phyloP scores from a whole-genome alignment of 2,113 vertebrate species.

The Aplodontia rufa region DNA sequence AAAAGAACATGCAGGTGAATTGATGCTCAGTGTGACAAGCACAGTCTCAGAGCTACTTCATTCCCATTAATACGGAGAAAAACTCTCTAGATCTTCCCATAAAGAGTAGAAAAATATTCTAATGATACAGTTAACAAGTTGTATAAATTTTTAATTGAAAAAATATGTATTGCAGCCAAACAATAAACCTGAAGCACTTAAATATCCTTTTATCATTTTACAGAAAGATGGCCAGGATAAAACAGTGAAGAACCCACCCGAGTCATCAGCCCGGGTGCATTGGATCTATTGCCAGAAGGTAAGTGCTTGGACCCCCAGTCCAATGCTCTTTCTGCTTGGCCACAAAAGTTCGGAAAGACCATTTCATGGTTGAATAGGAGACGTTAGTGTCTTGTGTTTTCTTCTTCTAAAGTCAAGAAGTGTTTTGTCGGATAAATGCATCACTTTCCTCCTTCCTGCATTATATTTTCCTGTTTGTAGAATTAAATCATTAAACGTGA shows the following conservation, averaged over 20 bases:
- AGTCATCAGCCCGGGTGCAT: accelerated
- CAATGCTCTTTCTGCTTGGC: neutral
- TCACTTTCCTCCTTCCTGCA: neutral
- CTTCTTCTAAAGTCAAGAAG: neutral
- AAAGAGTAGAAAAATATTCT: neutral
- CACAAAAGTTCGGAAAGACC: neutral
- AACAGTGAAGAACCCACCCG: neutral
- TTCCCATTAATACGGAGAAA: neutral
- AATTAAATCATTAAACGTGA: neutral
- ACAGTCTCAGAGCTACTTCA: neutral
- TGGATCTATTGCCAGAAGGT: neutral
- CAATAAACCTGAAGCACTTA: neutral
- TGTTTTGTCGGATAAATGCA: neutral
- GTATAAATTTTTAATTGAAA: neutral
- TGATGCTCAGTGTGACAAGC: neutral
- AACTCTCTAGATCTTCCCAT: neutral
- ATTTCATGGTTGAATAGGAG: neutral
- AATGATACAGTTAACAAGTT: neutral
- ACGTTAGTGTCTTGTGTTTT: neutral
- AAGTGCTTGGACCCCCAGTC: neutral
- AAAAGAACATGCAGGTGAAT: neutral
- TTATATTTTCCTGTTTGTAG: neutral
- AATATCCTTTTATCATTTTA: neutral
- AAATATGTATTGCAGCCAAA: neutral
- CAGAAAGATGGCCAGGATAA: neutral